Percentiles rank a stretch among this genome's conserved stretches.
phyloP scores from a whole-genome alignment of 1,140 invertebrate genomes.

The Macrobrachium nipponense region DNA sequence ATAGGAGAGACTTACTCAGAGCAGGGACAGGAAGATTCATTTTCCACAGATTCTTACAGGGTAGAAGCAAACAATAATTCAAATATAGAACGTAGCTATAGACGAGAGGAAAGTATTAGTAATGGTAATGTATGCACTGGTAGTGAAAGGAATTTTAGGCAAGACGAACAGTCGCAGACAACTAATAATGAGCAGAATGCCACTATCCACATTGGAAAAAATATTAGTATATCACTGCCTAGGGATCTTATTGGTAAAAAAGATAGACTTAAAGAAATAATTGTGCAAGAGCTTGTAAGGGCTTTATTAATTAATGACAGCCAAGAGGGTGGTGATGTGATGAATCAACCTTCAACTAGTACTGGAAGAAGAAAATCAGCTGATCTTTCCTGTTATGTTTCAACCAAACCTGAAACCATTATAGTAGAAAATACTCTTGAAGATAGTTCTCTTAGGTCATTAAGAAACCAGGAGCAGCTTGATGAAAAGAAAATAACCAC shows the following conservation, averaged over 20 bases:
- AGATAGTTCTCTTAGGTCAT: slow-evolving; percentile 18
- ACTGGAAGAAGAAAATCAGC: not conserved
- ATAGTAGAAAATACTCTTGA: slow-evolving; percentile 33
- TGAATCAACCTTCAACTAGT: slow-evolving; percentile 41
- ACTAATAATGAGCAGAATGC: slow-evolving; percentile 26
- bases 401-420: slow-evolving; percentile 26
- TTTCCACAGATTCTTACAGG: no score
- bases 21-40: slow-evolving; percentile 2
- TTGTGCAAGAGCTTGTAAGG: slow-evolving; percentile 58
- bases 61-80: not conserved
- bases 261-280: slow-evolving; percentile 59
- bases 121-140: not conserved
- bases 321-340: slow-evolving; percentile 16
- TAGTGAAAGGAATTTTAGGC: slow-evolving; percentile 17
- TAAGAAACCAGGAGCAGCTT: slow-evolving; percentile 30
- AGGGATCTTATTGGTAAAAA: slow-evolving; percentile 59
- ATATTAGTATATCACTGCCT: slow-evolving; percentile 62
- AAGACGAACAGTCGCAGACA: not conserved
- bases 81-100: not conserved
- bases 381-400: slow-evolving; percentile 15
- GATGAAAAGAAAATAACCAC: not conserved
- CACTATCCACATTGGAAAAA: slow-evolving; percentile 57
- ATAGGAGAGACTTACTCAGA: slow-evolving; percentile 32
- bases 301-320: slow-evolving; percentile 62
- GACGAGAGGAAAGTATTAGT: slow-evolving; percentile 16